Evolutionary conservation across 2,888 invertebrate genomes (phyloP).

Genomic region (Ctena decussata): DNA sequence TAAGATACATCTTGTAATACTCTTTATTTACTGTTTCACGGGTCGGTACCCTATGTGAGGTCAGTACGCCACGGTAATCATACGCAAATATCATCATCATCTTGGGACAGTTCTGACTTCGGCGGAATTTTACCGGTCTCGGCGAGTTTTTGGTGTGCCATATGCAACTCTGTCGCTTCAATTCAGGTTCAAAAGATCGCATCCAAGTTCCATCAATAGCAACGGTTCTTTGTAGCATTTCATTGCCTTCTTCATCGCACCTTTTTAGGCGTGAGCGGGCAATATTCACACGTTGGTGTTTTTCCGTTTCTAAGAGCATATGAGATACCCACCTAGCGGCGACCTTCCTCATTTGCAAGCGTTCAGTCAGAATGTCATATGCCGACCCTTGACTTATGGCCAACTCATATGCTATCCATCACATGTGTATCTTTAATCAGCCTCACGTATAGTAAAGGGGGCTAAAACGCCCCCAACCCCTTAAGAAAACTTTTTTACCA

Average conservation of each 20-base stretch:
- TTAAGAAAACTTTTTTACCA: no score
- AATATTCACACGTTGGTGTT: background rate
- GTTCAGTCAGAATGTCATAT: constrained; percentile 3
- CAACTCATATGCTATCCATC: constrained; percentile 2
- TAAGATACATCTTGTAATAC: background rate
- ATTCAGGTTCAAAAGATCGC: no score
- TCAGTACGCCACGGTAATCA: background rate
- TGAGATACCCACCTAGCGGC: constrained; percentile 19
- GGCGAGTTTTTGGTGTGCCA: no score
- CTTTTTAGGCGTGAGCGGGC: no score
- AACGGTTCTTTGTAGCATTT: background rate
- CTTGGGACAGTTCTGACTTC: background rate
- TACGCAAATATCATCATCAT: constrained; percentile 2
- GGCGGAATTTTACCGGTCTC: no score
- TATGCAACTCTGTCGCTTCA: no score
- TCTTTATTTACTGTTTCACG: background rate
- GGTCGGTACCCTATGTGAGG: background rate
- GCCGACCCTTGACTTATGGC: constrained; percentile 12
- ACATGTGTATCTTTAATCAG: background rate
- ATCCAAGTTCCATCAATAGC: constrained; percentile 7
- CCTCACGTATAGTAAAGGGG: no score
- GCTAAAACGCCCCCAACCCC: no score
- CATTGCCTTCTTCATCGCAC: no score
- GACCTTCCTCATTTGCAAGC: constrained; percentile 23
- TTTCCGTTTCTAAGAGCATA: constrained; percentile 8